phyloP scores from a whole-genome alignment of 1,140 invertebrate species.

The Choristoneura fumiferana region DNA sequence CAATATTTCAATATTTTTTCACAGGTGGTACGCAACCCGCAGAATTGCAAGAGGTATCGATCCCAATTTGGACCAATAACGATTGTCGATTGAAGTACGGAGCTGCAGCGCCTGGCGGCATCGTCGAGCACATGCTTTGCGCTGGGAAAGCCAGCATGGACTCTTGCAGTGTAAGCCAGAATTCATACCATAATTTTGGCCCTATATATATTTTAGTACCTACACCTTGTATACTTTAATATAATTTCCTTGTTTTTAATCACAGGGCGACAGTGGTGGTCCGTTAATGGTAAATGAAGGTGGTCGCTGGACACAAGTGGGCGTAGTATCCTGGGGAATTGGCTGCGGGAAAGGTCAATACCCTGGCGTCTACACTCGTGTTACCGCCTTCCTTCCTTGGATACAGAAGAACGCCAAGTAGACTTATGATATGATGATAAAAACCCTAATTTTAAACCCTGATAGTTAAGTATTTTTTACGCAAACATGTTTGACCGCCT shows the following conservation, averaged over 20 bases:
- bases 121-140: conserved; percentile 92
- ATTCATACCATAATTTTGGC: too few species aligned
- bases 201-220: too few species aligned
- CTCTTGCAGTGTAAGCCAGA: conserved; percentile 89
- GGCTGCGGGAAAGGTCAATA: conserved; percentile 94
- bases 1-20: conserved; percentile 28
- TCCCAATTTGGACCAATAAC: conserved; percentile 90
- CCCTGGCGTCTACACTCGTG: conserved; percentile 92
- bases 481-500: not conserved
- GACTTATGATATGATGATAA: not conserved
- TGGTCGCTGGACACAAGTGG: conserved; percentile 89
- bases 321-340: conserved; percentile 96
- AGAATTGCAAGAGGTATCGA: conserved; percentile 89
- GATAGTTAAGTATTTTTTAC: too few species aligned
- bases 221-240: too few species aligned
- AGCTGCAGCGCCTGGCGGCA: conserved; percentile 90
- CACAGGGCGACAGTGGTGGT: conserved; percentile 94
- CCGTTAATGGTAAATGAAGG: conserved; percentile 91
- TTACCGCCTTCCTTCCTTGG: conserved; percentile 80
- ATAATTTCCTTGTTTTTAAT: conserved; percentile 21
- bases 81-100: conserved; percentile 91
- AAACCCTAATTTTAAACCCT: too few species aligned
- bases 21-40: conserved; percentile 89
- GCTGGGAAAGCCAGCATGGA: conserved; percentile 90
- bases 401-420: conserved; percentile 73